Percentiles rank a stretch among this genome's conserved stretches.
These are phyloP conservation scores for Brachionus angularis DNA, from an alignment of 1,140 invertebrate species.

Conservation along the genomic window DNA sequence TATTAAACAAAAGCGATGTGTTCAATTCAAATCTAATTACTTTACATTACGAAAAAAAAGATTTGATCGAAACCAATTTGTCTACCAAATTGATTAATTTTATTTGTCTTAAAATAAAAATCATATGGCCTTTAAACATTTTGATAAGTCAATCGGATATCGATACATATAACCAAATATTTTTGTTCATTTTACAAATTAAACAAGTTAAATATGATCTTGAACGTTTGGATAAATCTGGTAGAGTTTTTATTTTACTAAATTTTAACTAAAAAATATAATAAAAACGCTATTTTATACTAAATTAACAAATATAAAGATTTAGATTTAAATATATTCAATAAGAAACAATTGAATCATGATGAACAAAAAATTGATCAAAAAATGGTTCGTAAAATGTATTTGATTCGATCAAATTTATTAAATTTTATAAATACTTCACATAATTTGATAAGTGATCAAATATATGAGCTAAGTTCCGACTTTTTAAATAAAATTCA, in stretches of 20 bases:
- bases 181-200: conserved; percentile 6
- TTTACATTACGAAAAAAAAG: neutral
- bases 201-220: conserved; percentile 41
- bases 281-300: neutral
- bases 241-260: neutral
- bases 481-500: conserved; percentile 25
- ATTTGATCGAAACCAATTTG: neutral
- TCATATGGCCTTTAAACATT: conserved; percentile 36
- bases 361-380: conserved; percentile 6
- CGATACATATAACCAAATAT: conserved; percentile 1
- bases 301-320: neutral
- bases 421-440: conserved; percentile 37
- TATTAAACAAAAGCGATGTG: neutral
- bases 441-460: conserved; percentile 32
- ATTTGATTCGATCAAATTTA: conserved; percentile 12
- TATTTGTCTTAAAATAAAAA: neutral
- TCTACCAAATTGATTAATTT: neutral
- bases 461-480: conserved; percentile 33
- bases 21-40: conserved; percentile 31
- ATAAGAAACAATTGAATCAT: neutral
- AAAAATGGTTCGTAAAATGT: conserved; percentile 19
- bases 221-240: conserved; percentile 17
- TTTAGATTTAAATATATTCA: conserved; percentile 8
- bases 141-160: conserved; percentile 12
- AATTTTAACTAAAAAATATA: neutral